A percentile compares a stretch with the other conserved stretches of the same genome.
Conservation (phyloP, 1,140 invertebrate species). For the Platyscapa corneri region DNA sequence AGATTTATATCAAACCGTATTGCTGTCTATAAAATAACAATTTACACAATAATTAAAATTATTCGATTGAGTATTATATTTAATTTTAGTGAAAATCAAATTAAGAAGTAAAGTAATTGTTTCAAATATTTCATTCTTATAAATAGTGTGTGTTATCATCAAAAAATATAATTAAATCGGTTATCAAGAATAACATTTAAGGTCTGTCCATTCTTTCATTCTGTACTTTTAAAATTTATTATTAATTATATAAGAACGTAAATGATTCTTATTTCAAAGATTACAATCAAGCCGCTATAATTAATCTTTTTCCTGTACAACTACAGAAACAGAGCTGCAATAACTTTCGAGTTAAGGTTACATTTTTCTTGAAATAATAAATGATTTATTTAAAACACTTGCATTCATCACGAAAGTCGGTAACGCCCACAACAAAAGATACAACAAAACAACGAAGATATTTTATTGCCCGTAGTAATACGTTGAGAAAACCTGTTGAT, state of each 20-base stretch:
- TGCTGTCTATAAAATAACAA: neutral
- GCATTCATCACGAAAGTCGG: slow-evolving; percentile 25
- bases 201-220: neutral
- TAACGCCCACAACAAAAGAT: slow-evolving; percentile 42
- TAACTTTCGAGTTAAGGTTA: slow-evolving; percentile 15
- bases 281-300: slow-evolving; percentile 38
- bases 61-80: neutral
- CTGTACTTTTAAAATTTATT: neutral
- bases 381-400: slow-evolving; percentile 50
- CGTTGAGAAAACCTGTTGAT: slow-evolving; percentile 45
- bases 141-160: neutral
- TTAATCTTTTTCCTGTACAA: slow-evolving; percentile 43
- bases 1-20: neutral
- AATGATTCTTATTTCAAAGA: slow-evolving; percentile 44
- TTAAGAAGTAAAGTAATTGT: slow-evolving; percentile 2
- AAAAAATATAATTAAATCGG: slow-evolving; percentile 30
- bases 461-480: slow-evolving; percentile 33
- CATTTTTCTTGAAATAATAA: slow-evolving; percentile 42
- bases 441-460: slow-evolving; percentile 37
- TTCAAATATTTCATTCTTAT: slow-evolving; percentile 21
- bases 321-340: slow-evolving; percentile 38
- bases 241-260: slow-evolving; percentile 40
- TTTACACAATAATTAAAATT: neutral
- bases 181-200: slow-evolving; percentile 21
- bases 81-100: slow-evolving; percentile 7